Percentiles rank a stretch among this genome's conserved stretches.
These are phyloP conservation scores for Polydesmus complanatus DNA, from an alignment of 2,888 invertebrate genomes.

Conservation along the genomic window DNA sequence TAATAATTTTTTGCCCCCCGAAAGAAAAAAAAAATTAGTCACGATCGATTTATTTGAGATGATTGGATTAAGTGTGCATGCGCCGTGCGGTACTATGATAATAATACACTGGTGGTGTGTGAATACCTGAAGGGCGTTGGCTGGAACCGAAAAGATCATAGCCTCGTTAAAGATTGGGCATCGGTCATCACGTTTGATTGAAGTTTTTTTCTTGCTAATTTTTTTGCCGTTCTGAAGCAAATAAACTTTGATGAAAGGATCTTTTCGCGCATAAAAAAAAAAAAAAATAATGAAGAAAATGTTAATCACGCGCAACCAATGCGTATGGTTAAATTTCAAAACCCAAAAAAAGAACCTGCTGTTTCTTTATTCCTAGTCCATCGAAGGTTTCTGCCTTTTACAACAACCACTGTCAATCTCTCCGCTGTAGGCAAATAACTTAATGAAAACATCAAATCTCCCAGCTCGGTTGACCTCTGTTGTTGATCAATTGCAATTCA, in stretches of 20 bases:
- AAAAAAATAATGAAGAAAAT: neutral
- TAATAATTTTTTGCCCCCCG: too few relatives aligned
- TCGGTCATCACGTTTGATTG: slow-evolving; percentile 55
- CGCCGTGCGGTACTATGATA: too few relatives aligned
- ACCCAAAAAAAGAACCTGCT: slow-evolving; percentile 33
- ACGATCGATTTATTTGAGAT: too few relatives aligned
- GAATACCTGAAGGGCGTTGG: slow-evolving; percentile 54
- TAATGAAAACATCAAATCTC: slow-evolving; percentile 66
- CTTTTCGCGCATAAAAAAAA: slow-evolving; percentile 26
- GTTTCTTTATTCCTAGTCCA: slow-evolving; percentile 41
- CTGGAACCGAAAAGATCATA: slow-evolving; percentile 67
- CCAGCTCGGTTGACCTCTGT: slow-evolving; percentile 51
- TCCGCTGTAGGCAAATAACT: slow-evolving; percentile 71
- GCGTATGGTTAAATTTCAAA: neutral
- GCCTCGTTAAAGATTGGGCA: slow-evolving; percentile 71
- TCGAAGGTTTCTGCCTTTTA: slow-evolving; percentile 59
- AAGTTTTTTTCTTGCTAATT: slow-evolving; percentile 65
- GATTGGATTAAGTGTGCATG: too few relatives aligned
- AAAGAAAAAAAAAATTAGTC: too few relatives aligned
- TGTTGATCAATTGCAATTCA: slow-evolving; percentile 12
- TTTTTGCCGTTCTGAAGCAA: slow-evolving; percentile 65
- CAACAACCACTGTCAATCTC: slow-evolving; percentile 57
- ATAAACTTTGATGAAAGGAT: slow-evolving; percentile 68
- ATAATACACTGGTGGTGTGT: too few relatives aligned
- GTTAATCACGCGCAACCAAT: neutral